These are phyloP conservation scores for Microctenopoma lineatum DNA, from an alignment of 2,797 vertebrate species.

Conservation along the genomic window DNA sequence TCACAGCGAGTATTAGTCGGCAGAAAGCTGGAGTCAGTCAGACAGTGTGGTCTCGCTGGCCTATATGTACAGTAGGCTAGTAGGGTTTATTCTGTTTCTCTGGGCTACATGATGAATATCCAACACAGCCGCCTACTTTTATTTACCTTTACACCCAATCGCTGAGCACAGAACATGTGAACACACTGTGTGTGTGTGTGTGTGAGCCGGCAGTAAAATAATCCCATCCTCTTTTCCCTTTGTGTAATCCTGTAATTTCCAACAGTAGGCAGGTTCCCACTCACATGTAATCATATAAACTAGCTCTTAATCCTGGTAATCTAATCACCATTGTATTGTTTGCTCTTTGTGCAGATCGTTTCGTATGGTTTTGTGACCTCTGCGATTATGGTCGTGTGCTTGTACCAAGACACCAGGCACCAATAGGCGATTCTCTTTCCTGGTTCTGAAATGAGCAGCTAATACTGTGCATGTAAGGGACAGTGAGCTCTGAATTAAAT, in stretches of 20 bases:
- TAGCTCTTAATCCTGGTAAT: slow-evolving; percentile 61
- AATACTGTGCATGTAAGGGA: no score
- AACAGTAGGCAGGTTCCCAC: slow-evolving; percentile 34
- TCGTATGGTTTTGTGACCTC: neutral
- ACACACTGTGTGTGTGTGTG: neutral
- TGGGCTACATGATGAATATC: neutral
- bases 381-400: neutral
- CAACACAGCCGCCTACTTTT: no score
- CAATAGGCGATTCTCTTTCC: no score
- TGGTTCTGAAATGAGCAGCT: no score
- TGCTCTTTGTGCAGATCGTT: slow-evolving; percentile 16
- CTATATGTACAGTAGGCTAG: neutral
- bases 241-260: slow-evolving; percentile 68
- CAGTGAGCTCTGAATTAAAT: no score
- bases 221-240: slow-evolving; percentile 40
- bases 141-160: no score
- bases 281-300: slow-evolving; percentile 64
- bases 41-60: slow-evolving; percentile 2
- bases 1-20: slow-evolving; percentile 4
- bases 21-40: neutral
- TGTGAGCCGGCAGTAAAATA: slow-evolving; percentile 21
- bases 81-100: neutral
- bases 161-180: no score
- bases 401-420: no score
- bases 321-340: slow-evolving; percentile 56